Conservation (phyloP, 2,113 vertebrate genomes). For the Caretta caretta region DNA sequence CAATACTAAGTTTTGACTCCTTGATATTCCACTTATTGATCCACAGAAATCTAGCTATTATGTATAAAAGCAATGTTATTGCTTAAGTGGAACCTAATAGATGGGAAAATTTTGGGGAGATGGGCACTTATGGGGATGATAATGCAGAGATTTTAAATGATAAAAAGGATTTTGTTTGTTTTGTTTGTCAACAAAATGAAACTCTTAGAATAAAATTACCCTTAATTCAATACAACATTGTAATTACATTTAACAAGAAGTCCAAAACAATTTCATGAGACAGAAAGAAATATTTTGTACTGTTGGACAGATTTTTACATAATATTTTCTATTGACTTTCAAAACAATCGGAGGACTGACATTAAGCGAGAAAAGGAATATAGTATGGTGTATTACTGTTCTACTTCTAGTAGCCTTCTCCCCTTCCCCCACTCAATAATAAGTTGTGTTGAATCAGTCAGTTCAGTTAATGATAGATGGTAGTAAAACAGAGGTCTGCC, state of each 20-base stretch:
- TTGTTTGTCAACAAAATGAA: background rate
- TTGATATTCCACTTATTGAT: background rate
- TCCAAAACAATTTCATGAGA: background rate
- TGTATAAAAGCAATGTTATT: background rate
- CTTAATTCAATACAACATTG: background rate
- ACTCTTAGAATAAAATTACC: background rate
- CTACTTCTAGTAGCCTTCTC: background rate
- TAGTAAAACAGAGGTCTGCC: slow-evolving; percentile 13
- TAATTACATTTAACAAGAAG: background rate
- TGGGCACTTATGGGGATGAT: background rate
- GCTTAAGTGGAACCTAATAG: background rate
- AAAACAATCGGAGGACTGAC: background rate
- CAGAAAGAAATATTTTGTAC: background rate
- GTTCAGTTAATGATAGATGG: background rate
- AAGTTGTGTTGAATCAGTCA: background rate
- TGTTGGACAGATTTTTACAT: background rate
- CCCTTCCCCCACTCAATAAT: background rate
- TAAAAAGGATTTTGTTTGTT: background rate
- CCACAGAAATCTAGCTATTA: background rate
- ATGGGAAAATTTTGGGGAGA: background rate
- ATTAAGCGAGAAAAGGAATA: background rate
- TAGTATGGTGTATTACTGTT: background rate
- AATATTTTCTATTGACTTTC: background rate
- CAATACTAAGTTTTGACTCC: background rate
- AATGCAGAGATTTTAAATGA: background rate